Percentiles rank a stretch among this genome's conserved stretches.
These are phyloP conservation scores for Calidris pugnax DNA, from an alignment of 2,113 vertebrate species.

Conservation along the genomic window DNA sequence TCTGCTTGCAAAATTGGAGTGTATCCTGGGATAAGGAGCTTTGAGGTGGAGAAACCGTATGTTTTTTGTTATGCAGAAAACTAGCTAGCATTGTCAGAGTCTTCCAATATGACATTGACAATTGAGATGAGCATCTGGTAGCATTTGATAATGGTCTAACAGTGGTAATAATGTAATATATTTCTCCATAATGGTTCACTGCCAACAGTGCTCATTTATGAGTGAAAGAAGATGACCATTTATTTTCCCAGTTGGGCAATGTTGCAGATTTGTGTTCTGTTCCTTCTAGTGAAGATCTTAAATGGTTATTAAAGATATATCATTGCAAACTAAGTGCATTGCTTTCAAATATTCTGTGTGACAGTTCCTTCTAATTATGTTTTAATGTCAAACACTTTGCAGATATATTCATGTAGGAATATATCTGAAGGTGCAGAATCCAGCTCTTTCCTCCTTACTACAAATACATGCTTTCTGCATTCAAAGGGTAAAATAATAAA, in stretches of 20 bases:
- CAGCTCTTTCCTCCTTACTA: background rate
- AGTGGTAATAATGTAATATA: slow-evolving; percentile 47
- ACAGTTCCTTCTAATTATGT: slow-evolving; percentile 13
- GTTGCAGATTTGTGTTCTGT: slow-evolving; percentile 38
- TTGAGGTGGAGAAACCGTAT: background rate
- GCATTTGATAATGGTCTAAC: slow-evolving; percentile 55
- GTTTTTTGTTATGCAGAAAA: background rate
- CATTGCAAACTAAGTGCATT: slow-evolving; percentile 4
- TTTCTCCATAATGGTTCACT: slow-evolving; percentile 19
- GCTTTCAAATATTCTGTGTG: background rate
- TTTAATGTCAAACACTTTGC: slow-evolving; percentile 2
- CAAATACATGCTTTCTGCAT: background rate
- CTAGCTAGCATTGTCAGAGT: background rate
- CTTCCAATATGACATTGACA: slow-evolving; percentile 12
- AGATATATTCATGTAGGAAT: background rate
- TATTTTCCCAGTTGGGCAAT: slow-evolving; percentile 33
- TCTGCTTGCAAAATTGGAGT: background rate
- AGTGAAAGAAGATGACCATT: slow-evolving; percentile 59
- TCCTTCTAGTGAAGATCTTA: slow-evolving; percentile 18
- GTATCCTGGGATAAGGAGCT: background rate
- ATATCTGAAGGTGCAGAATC: background rate
- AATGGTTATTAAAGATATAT: slow-evolving; percentile 15
- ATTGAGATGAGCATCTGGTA: slow-evolving; percentile 58
- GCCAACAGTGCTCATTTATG: slow-evolving; percentile 10
- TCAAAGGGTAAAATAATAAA: slow-evolving; percentile 4